These are phyloP conservation scores for Psettodes erumei DNA, from an alignment of 2,113 vertebrate species.

Conservation along the genomic window DNA sequence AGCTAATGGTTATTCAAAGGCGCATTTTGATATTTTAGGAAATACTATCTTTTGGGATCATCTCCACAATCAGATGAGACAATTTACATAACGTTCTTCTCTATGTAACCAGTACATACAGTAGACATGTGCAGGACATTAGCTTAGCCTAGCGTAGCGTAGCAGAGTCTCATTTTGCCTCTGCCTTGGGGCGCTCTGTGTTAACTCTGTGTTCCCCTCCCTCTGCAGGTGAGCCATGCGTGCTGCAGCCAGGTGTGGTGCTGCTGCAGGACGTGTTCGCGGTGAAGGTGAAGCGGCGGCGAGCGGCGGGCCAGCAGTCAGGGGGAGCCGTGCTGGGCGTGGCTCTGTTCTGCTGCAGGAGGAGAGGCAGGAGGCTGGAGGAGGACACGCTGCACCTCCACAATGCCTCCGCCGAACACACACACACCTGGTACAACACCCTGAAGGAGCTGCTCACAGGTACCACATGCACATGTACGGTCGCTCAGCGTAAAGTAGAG, in stretches of 20 bases:
- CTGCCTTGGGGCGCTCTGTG: not conserved
- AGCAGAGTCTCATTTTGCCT: no score
- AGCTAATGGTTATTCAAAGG: no score
- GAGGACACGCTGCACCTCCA: slow-evolving; percentile 71
- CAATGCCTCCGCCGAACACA: slow-evolving; percentile 73
- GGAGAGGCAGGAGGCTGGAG: slow-evolving; percentile 54
- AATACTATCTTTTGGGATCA: no score
- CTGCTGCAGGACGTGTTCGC: slow-evolving; percentile 68
- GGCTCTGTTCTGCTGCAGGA: slow-evolving; percentile 65
- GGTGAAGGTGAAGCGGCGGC: slow-evolving; percentile 75
- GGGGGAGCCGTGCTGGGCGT: slow-evolving; percentile 73
- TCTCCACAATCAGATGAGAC: not conserved
- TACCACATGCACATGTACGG: slow-evolving; percentile 41
- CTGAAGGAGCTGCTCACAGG: slow-evolving; percentile 72
- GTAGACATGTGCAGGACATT: no score
- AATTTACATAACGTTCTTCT: not conserved
- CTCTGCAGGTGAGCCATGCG: slow-evolving; percentile 29
- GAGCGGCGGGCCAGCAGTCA: slow-evolving; percentile 57
- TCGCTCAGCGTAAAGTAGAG: not conserved
- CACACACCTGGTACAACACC: slow-evolving; percentile 68
- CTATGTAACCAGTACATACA: not conserved
- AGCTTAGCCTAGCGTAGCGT: no score
- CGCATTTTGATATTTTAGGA: no score
- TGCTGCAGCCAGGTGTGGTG: slow-evolving; percentile 41
- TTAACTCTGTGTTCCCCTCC: slow-evolving; percentile 6